Evolutionary conservation across 2,888 invertebrate genomes (phyloP).

Genomic region (Dasysyrphus albostriatus): DNA sequence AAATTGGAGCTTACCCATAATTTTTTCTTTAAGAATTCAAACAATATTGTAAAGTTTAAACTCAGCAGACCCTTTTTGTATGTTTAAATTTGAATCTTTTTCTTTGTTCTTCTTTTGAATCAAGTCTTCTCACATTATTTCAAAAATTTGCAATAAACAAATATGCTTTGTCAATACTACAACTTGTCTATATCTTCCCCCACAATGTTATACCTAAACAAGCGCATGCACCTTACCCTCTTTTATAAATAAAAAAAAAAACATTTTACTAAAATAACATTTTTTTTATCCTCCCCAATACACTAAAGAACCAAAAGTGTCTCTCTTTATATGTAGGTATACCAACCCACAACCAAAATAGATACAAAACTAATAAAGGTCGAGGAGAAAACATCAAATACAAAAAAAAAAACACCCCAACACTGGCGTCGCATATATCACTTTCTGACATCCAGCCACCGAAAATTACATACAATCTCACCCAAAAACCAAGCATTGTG

Average conservation of each 20-base stretch:
- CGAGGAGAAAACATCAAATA: slow-evolving; percentile 6
- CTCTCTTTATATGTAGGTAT: slow-evolving; percentile 26
- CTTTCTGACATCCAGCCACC: slow-evolving; percentile 62
- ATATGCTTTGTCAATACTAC: neutral
- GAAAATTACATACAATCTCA: slow-evolving; percentile 32
- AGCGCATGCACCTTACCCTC: slow-evolving; percentile 70
- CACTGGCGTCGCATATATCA: slow-evolving; percentile 68
- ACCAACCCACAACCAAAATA: slow-evolving; percentile 15
- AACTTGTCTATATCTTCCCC: slow-evolving; percentile 8
- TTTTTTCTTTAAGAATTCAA: too few species aligned
- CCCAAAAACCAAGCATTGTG: slow-evolving; percentile 27
- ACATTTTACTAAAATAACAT: slow-evolving; percentile 29
- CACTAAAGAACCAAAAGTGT: slow-evolving; percentile 27
- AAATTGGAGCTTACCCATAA: too few species aligned
- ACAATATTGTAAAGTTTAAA: too few species aligned
- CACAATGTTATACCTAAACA: neutral
- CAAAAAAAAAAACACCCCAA: slow-evolving; percentile 41
- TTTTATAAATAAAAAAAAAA: slow-evolving; percentile 5
- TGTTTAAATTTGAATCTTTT: too few species aligned
- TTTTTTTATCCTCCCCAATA: slow-evolving; percentile 48
- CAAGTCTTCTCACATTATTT: neutral
- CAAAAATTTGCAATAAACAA: neutral
- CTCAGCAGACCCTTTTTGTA: too few species aligned
- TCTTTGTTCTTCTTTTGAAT: neutral
- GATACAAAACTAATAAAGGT: slow-evolving; percentile 40